These are phyloP conservation scores for Clinocottus analis DNA, from an alignment of 2,113 vertebrate genomes.

Conservation along the genomic window DNA sequence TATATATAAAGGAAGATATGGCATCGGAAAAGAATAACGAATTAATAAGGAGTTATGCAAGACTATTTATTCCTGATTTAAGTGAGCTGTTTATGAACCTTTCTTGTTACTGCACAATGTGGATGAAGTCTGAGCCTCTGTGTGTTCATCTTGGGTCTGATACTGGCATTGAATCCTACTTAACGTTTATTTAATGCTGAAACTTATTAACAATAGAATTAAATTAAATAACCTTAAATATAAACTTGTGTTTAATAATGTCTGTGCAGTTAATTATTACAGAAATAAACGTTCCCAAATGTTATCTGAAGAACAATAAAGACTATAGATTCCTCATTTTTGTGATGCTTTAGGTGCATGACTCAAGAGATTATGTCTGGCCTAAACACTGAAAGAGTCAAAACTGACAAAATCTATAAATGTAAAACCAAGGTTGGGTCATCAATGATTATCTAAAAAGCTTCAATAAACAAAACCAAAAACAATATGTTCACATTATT, in stretches of 20 bases:
- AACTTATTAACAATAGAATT: constrained; percentile 2
- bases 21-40: not conserved
- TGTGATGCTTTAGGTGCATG: not conserved
- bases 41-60: not conserved
- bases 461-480: too few species aligned
- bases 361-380: not conserved
- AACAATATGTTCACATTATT: not conserved
- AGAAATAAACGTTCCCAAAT: not conserved
- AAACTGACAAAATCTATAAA: constrained; percentile 1
- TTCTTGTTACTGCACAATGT: not conserved
- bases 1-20: not conserved
- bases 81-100: not conserved
- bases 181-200: not conserved
- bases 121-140: constrained; percentile 25
- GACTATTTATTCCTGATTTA: not conserved
- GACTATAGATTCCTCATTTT: not conserved
- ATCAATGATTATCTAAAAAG: too few species aligned
- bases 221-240: constrained; percentile 1
- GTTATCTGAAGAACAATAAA: constrained; percentile 3
- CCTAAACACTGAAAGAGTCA: not conserved
- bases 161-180: constrained; percentile 10
- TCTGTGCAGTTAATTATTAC: not conserved
- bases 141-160: constrained; percentile 7
- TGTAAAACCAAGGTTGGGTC: too few species aligned
- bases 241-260: not conserved